phyloP scores from a whole-genome alignment of 2,888 invertebrate species.

The Acrobeloides nanus region DNA sequence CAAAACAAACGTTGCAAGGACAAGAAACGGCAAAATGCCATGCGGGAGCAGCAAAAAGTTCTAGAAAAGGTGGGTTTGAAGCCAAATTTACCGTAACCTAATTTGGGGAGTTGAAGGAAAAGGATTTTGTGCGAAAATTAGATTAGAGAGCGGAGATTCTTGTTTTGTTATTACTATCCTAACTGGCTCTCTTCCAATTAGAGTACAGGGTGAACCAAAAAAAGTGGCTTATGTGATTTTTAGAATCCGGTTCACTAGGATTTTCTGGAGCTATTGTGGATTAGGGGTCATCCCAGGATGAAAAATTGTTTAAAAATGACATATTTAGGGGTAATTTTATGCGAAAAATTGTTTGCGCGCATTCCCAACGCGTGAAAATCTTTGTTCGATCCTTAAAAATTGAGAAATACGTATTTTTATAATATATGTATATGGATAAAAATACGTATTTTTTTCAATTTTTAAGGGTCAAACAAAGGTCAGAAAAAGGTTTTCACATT shows the following conservation, averaged over 20 bases:
- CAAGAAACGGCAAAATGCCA: constrained; percentile 27
- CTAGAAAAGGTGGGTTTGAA: constrained; percentile 21
- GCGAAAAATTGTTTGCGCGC: too few relatives aligned
- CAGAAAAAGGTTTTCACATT: too few relatives aligned
- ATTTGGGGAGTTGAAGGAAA: background rate
- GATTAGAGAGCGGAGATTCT: background rate
- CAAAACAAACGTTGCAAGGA: constrained; percentile 68
- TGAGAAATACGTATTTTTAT: too few relatives aligned
- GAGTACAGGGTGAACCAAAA: background rate
- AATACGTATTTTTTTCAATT: too few relatives aligned
- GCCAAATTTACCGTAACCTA: background rate
- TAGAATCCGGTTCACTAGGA: background rate
- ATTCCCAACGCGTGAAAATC: too few relatives aligned
- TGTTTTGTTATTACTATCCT: background rate
- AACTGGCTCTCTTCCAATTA: background rate
- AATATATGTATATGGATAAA: too few relatives aligned
- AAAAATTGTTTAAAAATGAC: too few relatives aligned
- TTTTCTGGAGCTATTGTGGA: too few relatives aligned
- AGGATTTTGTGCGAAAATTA: background rate
- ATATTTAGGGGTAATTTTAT: too few relatives aligned
- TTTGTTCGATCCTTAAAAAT: too few relatives aligned
- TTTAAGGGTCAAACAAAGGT: too few relatives aligned
- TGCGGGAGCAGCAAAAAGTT: constrained; percentile 20
- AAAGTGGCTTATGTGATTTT: background rate
- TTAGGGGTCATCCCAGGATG: too few relatives aligned